Conservation (phyloP, 2,113 vertebrate genomes). For the Aptenodytes patagonicus region DNA sequence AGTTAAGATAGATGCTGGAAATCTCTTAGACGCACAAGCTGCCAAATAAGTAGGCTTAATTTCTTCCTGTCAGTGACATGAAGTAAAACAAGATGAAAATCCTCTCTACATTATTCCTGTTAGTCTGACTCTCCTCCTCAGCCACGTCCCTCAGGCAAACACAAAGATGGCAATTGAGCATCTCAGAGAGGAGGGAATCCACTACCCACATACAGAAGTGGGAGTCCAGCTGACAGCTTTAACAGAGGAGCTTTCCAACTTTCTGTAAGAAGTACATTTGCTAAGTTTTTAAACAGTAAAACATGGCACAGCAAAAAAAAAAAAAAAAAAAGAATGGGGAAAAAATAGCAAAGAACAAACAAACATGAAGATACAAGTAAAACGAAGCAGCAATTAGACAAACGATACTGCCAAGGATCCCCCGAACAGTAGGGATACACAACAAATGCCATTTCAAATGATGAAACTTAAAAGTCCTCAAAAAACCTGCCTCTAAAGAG, state of each 20-base stretch:
- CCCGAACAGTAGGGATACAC: background rate
- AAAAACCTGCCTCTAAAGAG: no score
- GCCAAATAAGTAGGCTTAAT: slow-evolving; percentile 59
- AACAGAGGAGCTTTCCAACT: background rate
- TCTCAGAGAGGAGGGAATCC: background rate
- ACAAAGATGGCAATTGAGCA: background rate
- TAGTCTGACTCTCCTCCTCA: slow-evolving; percentile 30
- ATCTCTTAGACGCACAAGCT: background rate
- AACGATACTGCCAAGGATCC: background rate
- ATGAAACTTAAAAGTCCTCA: no score
- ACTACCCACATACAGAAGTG: background rate
- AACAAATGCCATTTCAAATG: background rate
- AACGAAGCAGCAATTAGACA: background rate
- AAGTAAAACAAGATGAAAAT: background rate
- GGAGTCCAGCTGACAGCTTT: slow-evolving; percentile 12
- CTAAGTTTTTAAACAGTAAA: background rate
- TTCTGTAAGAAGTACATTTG: background rate
- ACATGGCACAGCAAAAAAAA: background rate
- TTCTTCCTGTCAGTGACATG: background rate
- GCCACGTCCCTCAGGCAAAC: background rate
- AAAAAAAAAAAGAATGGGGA: background rate
- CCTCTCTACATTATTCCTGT: background rate
- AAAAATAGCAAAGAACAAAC: background rate
- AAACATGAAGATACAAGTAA: accelerated
- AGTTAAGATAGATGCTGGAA: background rate